phyloP scores from a whole-genome alignment of 2,888 invertebrate species.

The Agriopis marginaria region DNA sequence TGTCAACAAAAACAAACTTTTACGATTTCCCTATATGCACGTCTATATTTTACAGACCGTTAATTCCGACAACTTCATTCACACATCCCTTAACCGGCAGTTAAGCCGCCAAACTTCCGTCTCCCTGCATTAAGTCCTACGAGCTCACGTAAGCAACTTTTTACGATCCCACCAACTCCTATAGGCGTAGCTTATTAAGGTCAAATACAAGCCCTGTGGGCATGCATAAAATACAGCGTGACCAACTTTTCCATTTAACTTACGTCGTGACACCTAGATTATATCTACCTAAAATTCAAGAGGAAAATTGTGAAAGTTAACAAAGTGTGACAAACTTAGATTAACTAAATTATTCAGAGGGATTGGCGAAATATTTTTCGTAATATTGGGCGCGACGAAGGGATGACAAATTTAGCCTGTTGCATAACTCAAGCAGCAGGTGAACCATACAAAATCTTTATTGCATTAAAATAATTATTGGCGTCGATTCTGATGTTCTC shows the following conservation, averaged over 20 bases:
- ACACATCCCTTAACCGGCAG: conserved; percentile 30
- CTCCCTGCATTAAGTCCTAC: conserved; percentile 47
- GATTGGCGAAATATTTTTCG: conserved; percentile 40
- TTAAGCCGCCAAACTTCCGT: conserved; percentile 30
- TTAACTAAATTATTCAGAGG: conserved; percentile 51
- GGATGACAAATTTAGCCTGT: not conserved
- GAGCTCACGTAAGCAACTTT: conserved; percentile 54
- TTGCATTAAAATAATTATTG: too few species aligned
- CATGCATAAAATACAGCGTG: conserved; percentile 67
- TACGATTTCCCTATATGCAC: conserved; percentile 12
- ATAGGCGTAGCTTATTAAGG: conserved; percentile 53
- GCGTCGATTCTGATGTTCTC: too few species aligned
- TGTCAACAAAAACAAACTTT: conserved; percentile 28
- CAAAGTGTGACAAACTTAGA: conserved; percentile 60
- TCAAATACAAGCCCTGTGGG: conserved; percentile 62
- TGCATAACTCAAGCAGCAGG: too few species aligned
- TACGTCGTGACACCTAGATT: conserved; percentile 70
- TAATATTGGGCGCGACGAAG: conserved; percentile 12
- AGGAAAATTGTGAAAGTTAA: conserved; percentile 55
- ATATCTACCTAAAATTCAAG: conserved; percentile 62
- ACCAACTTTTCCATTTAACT: conserved; percentile 82
- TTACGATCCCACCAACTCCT: conserved; percentile 36
- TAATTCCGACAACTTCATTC: conserved; percentile 28
- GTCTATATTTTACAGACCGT: conserved; percentile 25
- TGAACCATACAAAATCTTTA: too few species aligned